Conservation (phyloP, 64 coral and sea anemone genomes). For the Montipora foliosa region DNA sequence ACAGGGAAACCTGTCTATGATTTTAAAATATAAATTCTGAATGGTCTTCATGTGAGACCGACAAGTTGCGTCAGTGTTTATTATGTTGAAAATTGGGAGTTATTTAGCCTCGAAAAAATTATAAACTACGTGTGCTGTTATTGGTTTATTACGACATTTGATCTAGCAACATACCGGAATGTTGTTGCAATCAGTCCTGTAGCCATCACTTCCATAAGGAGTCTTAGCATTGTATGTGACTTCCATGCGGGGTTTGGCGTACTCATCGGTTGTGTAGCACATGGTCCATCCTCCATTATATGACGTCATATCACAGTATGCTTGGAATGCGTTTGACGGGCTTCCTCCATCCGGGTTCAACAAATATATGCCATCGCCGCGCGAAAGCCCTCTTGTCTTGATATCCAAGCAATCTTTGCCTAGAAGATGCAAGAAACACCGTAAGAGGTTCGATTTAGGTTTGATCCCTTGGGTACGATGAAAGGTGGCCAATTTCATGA, state of each 20-base stretch:
- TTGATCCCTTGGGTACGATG: too few relatives aligned
- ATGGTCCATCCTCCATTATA: slow-evolving; percentile 55
- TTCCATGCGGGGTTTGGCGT: slow-evolving; percentile 5
- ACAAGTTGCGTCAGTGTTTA: too few relatives aligned
- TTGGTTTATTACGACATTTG: too few relatives aligned
- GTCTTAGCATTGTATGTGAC: not conserved
- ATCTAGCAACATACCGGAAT: not conserved
- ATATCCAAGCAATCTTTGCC: not conserved
- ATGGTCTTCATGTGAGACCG: too few relatives aligned
- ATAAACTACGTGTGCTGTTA: too few relatives aligned
- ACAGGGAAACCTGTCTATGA: too few relatives aligned
- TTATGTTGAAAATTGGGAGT: too few relatives aligned
- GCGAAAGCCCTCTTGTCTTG: not conserved
- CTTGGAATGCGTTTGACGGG: slow-evolving; percentile 14
- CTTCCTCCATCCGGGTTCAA: slow-evolving; percentile 35
- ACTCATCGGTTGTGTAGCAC: slow-evolving; percentile 53
- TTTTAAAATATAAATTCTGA: too few relatives aligned
- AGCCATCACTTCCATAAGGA: slow-evolving; percentile 42
- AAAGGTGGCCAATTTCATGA: too few relatives aligned
- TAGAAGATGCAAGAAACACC: not conserved
- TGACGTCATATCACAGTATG: slow-evolving; percentile 60
- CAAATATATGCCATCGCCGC: slow-evolving; percentile 6
- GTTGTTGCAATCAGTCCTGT: slow-evolving; percentile 23
- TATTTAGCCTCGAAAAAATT: too few relatives aligned
- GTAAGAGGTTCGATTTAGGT: too few relatives aligned